Percentiles rank a stretch among this genome's conserved stretches.
Evolutionary conservation across 1,140 invertebrate genomes (phyloP).

Genomic region (Thaumatotibia leucotreta): DNA sequence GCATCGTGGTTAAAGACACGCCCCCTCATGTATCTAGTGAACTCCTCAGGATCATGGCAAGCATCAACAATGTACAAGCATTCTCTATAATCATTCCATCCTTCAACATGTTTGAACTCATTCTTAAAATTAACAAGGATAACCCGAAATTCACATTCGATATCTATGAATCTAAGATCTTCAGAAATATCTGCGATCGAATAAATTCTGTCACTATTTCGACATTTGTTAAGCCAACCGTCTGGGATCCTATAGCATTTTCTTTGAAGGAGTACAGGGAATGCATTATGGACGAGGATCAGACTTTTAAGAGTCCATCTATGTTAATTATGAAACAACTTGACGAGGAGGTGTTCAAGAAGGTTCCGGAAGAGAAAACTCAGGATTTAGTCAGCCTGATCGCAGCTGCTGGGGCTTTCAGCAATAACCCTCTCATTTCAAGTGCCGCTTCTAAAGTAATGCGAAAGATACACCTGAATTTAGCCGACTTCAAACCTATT

Average conservation of each 20-base stretch:
- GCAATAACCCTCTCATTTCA: constrained; percentile 77
- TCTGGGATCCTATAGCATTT: constrained; percentile 67
- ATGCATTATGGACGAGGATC: constrained; percentile 51
- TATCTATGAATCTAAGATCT: constrained; percentile 64
- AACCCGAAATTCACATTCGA: constrained; percentile 52
- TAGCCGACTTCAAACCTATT: constrained; percentile 79
- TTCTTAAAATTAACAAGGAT: constrained; percentile 31
- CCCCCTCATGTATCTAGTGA: constrained; percentile 53
- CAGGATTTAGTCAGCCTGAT: constrained; percentile 68
- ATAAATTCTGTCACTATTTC: constrained; percentile 58
- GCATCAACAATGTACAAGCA: constrained; percentile 39
- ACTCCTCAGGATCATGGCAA: constrained; percentile 44
- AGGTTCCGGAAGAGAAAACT: constrained; percentile 64
- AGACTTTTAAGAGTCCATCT: constrained; percentile 50
- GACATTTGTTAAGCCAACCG: constrained; percentile 46
- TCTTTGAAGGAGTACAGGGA: constrained; percentile 63
- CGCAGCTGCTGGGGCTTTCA: constrained; percentile 71
- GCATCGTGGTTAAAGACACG: constrained; percentile 41
- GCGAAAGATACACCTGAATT: constrained; percentile 83
- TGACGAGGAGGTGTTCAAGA: constrained; percentile 76
- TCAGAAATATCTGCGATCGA: constrained; percentile 60
- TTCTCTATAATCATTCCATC: constrained; percentile 44
- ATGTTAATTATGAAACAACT: constrained; percentile 77
- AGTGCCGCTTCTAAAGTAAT: constrained; percentile 80
- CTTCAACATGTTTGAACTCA: constrained; percentile 40